Evolutionary conservation across 2,113 vertebrate species (phyloP).

Genomic region (Stegastes partitus): DNA sequence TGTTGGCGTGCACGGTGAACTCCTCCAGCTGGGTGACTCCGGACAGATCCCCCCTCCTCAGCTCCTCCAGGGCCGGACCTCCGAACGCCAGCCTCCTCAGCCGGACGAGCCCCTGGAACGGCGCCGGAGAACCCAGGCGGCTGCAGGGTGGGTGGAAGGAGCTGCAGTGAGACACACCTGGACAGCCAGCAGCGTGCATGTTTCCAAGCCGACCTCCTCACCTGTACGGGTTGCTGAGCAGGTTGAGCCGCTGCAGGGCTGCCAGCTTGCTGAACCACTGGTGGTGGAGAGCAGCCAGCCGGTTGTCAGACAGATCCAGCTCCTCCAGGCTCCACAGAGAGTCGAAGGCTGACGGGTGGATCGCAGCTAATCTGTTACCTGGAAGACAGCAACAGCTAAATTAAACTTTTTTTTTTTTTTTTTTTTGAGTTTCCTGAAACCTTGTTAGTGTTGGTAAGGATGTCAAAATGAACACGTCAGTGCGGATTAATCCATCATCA

Average conservation of each 20-base stretch:
- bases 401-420: too few relatives aligned
- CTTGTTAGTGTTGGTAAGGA: too few relatives aligned
- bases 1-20: slow-evolving; percentile 62
- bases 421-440: too few relatives aligned
- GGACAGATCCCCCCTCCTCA: slow-evolving; percentile 51
- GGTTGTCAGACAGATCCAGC: slow-evolving; percentile 71
- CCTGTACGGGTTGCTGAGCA: slow-evolving; percentile 75
- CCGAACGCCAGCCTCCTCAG: slow-evolving; percentile 64
- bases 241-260: slow-evolving; percentile 61
- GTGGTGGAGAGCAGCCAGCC: slow-evolving; percentile 48
- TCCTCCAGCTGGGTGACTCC: slow-evolving; percentile 68
- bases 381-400: neutral
- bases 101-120: slow-evolving; percentile 35
- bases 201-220: neutral
- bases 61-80: slow-evolving; percentile 58
- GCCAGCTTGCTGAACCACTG: slow-evolving; percentile 59
- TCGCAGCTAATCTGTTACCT: slow-evolving; percentile 62
- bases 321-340: slow-evolving; percentile 63
- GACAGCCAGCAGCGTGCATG: neutral
- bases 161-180: neutral
- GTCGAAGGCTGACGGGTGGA: slow-evolving; percentile 53
- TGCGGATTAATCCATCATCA: too few relatives aligned
- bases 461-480: too few relatives aligned
- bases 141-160: slow-evolving; percentile 22
- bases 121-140: slow-evolving; percentile 16